Conservation (phyloP, 2,113 vertebrate genomes). For the Lucifuga dentata region DNA sequence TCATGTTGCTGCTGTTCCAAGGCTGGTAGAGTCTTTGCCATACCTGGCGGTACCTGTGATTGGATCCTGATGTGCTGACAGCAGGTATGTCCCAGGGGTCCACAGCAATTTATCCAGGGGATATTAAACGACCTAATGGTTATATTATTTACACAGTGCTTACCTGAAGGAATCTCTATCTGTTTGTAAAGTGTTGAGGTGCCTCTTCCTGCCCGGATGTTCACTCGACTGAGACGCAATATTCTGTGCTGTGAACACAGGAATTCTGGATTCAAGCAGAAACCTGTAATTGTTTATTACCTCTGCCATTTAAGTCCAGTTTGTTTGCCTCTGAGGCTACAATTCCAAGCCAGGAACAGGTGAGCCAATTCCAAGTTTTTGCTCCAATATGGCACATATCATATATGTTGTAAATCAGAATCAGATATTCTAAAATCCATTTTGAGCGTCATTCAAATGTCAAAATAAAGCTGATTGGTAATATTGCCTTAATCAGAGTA, state of each 20-base stretch:
- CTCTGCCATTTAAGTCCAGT: not conserved
- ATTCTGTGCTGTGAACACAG: not conserved
- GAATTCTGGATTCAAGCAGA: conserved; percentile 1
- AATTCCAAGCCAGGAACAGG: no score
- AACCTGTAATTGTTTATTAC: not conserved
- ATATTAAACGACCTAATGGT: conserved; percentile 80
- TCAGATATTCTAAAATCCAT: no score
- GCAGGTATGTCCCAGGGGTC: conserved; percentile 58
- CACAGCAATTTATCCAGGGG: conserved; percentile 72
- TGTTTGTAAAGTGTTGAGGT: conserved; percentile 39
- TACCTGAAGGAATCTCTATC: conserved; percentile 47
- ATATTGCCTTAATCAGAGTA: no score
- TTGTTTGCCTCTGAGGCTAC: no score
- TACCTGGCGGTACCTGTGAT: conserved; percentile 67
- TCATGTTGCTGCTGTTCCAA: conserved; percentile 64
- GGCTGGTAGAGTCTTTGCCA: conserved; percentile 51
- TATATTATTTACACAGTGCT: conserved; percentile 69
- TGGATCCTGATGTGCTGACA: conserved; percentile 78
- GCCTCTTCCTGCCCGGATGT: not conserved
- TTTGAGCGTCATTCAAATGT: no score
- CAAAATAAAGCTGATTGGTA: no score
- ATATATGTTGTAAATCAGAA: no score
- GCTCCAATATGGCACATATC: no score
- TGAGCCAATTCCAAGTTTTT: no score
- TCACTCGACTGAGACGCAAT: not conserved